Evolutionary conservation across 2,113 vertebrate species (phyloP), one percentile per base, ranked within the genome.

Genomic region (Triplophysa siluroides): DNA sequence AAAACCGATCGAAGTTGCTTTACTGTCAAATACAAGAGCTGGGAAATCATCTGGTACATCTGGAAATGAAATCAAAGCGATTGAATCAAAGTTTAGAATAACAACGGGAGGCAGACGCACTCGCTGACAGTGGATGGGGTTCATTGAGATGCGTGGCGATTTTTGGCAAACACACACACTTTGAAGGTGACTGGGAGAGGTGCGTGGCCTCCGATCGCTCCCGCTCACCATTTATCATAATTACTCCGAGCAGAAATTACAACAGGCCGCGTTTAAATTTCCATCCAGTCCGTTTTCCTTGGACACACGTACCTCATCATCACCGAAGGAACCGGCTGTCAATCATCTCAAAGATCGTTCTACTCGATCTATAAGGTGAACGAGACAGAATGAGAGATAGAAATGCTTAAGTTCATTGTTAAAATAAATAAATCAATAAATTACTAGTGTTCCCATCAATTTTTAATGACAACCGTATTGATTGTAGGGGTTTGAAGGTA

Each of bases 401-500:
- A 76, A 60, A 72, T 75, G 71, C 58, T 75, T 75, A 76, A 73
- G 50, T 74, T 73, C 65, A 81, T 81, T 85, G 88, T 88, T 73
- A 85, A 64, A 82, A 78, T 79, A 76, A 73, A 78, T 63, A 78
- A 64, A 66, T 61, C 79, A 65, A 81, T 80, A 70, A 81, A 84
- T 56, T 76, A 88, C 83, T 87, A 87, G 89, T 87, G 88, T 90
- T 92, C 87, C 90, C 90, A 93, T 93, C 84, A 80, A 93, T 92
- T 89, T 93, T 92, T 88, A 89, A 93, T 93, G 90, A 92, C 87
- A 92, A 64, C 85, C 81, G 84, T 91, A 92, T 93, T 91, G 92
- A 93, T 90, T 88, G 86, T 84, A 84, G 84, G 78, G 84, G 90
- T 91, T 91, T 91, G 91, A 92, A 93, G 89, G 90, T 91, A 93